Evolutionary conservation across 2,113 vertebrate genomes (phyloP), one percentile per base, ranked within the genome.

Genomic region (Notothenia coriiceps): DNA sequence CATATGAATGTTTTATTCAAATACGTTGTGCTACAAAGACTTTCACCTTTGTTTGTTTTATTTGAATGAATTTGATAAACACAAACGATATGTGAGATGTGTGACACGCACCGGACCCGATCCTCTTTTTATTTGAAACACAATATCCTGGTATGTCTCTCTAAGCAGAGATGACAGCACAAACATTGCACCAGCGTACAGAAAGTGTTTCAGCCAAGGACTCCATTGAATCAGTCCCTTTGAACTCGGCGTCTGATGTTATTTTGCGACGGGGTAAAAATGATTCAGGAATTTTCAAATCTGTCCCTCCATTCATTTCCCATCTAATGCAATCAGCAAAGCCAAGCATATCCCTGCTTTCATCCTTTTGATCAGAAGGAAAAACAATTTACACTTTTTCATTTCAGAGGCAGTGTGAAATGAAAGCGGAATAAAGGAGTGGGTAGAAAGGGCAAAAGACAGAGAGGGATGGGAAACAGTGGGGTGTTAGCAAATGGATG

Each of bases 351-450:
- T 80, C 76, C 79, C 76, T 54, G 82, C 82, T 87, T 85, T 80
- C 88, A 87, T 80, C 82, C 88, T 85, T 87, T 87, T 89, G 88
- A 87, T 86, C 85, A 87, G 75, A 66, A 47, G 76, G 73, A 80
- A 84, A 86, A 89, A 83, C 82, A 87, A 82, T 87, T 85, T 85
- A 77, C 55, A 79, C 81, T 78, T 84, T 85, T 82, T 81, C 87
- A 86, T 89, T 80, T 89, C 52, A 35, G 67, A 79, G 68, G 72
- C 64, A 63, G 70, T 83, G 75, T 80, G 74, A 85, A 85, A 80
- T 85, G 82, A 85, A 73, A 61, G 67, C 66, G 20, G 77, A 68
- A 75, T 52, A 77, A 82, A 70, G 71, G 44, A 70, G 62, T 35
- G 61, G n/a, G 71, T 50, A 40, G 74, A 79, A 70, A 79, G 74